Evolutionary conservation across 1,140 invertebrate genomes (phyloP), one percentile per base, ranked within the genome.

Genomic region (Heliconius eleuchia): DNA sequence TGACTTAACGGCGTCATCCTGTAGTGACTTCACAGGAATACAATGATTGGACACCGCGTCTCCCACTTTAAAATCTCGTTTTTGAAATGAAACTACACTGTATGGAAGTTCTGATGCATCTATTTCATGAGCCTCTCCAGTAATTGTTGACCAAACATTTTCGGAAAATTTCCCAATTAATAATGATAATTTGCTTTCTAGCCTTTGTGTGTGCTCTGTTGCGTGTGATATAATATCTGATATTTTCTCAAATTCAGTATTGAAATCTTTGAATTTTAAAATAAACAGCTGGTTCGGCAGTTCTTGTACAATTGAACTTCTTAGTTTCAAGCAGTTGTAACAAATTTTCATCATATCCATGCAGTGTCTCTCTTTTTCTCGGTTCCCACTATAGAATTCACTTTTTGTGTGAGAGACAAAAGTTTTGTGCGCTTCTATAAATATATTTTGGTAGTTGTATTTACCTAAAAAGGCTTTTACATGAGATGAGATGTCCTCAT

Each of bases 181-280:
- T 37, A 42, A 74, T 70, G 83, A 73, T 71, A 94, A 78, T 74
- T 88, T 84, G 50, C 77, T 83, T 30, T 78, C 84, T 46, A 95
- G 76, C 80, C 89, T 92, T 18, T 90, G 87, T n/a, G 87, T 89
- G 81, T 90, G 93, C 39, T 91, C 87, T 77, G 85, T 86, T 23
- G 91, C 94, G 79, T 87, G 91, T 8, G 70, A 76, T 11, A 95
- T 91, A 30, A 94, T 90, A 42, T 89, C 88, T 55, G 81, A 75
- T 72, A 95, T 95, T 83, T 93, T 94, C 7, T 85, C 77, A 73
- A 94, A 90, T 77, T 95, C 94, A 52, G 84, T 86, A 74, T 90
- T 89, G 13, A 95, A 84, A 83, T 95, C 92, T 78, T 92, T 88
- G 6, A 95, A 86, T 84, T 93, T 94, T 75, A 93, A 85, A 55